Evolutionary conservation across 2,113 vertebrate species (phyloP), one percentile per base, ranked within the genome.

Genomic region (Hemichromis elongatus): DNA sequence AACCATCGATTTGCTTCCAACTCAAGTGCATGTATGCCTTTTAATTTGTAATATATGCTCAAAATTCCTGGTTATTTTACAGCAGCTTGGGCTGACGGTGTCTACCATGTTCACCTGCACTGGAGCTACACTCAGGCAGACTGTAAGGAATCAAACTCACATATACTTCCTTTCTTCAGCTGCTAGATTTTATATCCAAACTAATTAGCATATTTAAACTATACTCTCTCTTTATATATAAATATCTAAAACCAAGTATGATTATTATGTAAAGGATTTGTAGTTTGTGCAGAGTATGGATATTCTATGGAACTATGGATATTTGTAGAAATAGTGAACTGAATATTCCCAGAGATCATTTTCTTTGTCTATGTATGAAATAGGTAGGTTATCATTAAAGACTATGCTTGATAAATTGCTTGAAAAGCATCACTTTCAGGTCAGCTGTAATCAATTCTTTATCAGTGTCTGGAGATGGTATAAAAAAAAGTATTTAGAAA

Each of bases 401-500:
- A 24, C 28, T 80, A 57, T 61, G 47, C 7, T 59, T 26, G 16
- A 56, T 50, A 42, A 12, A 26, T 26, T 78, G 50, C 45, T 9
- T 19, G 42, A 37, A 90, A 81, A 82, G 66, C 66, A 45, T 35
- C 40, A 55, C 70, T 19, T 35, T n/a, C 8, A 77, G 35, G 5
- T 54, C n/a, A 50, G 63, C 59, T 75, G 35, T 21, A 59, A 68
- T 81, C 9, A 80, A 45, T 61, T 56, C 21, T 82, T 47, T 10
- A 63, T 79, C 50, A 19, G 35, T 75, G 50, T 79, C 30, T 40
- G 11, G 42, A 52, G 77, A 81, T 18, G 24, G 78, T 47, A 28
- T 28, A 3, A 78, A 50, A 35, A 30, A 52, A 45, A 9, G 37
- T 37, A 37, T 1, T 0, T 0, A 3, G 53, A 1, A 66, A 47